Percentiles rank a stretch among this genome's conserved stretches.
phyloP scores from a whole-genome alignment of 2,797 vertebrate species.

The Argya squamiceps region DNA sequence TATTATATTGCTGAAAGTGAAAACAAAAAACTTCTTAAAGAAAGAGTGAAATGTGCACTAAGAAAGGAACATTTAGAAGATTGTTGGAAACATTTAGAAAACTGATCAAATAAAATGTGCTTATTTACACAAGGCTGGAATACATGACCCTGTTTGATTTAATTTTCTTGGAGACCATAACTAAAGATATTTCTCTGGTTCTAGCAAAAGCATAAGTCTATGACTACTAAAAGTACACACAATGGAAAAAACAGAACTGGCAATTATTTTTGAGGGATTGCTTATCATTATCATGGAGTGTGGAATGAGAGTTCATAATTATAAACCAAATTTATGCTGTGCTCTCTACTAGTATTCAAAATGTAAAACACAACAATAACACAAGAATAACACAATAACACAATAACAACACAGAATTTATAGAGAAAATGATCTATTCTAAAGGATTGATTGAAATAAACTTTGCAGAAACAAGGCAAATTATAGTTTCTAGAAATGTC shows the following conservation, averaged over 20 bases:
- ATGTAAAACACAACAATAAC: background rate
- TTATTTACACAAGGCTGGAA: constrained; percentile 6
- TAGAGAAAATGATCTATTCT: background rate
- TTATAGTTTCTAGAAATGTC: background rate
- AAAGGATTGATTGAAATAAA: background rate
- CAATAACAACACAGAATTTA: background rate
- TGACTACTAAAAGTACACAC: background rate
- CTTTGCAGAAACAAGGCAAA: background rate
- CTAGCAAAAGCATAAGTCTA: background rate
- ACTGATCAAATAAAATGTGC: background rate
- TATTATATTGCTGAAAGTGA: background rate
- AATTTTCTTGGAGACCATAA: background rate
- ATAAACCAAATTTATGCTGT: background rate
- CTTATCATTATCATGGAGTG: background rate
- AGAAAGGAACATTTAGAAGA: constrained; percentile 18
- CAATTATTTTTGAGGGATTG: background rate
- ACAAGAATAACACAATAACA: background rate
- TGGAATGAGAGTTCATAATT: background rate
- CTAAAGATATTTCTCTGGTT: background rate
- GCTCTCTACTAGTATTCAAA: background rate
- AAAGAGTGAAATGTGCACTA: background rate
- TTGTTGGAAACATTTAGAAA: background rate
- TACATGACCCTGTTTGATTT: background rate
- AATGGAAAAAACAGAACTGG: background rate
- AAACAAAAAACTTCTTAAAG: background rate